These are phyloP conservation scores for Vesta saturnalis DNA, from an alignment of 2,888 invertebrate species.

Conservation along the genomic window DNA sequence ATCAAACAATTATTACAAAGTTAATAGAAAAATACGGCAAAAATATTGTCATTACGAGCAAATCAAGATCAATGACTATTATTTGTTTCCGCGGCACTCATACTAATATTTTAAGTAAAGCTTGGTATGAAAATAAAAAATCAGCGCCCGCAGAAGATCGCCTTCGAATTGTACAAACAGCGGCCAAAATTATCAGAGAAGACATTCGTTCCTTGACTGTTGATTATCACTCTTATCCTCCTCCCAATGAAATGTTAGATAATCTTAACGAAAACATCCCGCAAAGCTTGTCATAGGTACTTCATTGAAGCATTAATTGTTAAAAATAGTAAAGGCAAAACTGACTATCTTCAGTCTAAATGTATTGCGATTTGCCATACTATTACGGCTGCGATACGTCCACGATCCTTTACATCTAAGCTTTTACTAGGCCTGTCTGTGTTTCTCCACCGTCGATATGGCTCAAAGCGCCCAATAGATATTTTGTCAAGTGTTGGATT, in stretches of 20 bases:
- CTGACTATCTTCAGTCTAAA: not conserved
- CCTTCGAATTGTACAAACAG: not conserved
- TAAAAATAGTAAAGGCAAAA: not conserved
- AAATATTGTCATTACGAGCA: not conserved
- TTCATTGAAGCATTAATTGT: too few species aligned
- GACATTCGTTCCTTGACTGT: not conserved
- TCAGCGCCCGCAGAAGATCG: not conserved
- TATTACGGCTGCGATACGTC: conserved; percentile 1
- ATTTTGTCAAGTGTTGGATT: not conserved
- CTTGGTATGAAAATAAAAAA: too few species aligned
- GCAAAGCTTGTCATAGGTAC: too few species aligned
- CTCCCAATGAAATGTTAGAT: not conserved
- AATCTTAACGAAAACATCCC: not conserved
- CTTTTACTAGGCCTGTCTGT: too few species aligned
- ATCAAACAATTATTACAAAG: not conserved
- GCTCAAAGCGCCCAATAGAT: too few species aligned
- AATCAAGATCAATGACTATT: not conserved
- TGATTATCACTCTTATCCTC: not conserved
- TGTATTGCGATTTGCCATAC: not conserved
- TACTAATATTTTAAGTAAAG: too few species aligned
- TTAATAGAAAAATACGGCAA: too few species aligned
- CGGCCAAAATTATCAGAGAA: not conserved
- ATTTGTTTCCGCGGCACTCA: too few species aligned
- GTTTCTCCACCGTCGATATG: too few species aligned
- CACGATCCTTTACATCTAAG: not conserved